These are phyloP conservation scores for Microtus richardsoni DNA, from an alignment of 2,113 vertebrate genomes.

Conservation along the genomic window DNA sequence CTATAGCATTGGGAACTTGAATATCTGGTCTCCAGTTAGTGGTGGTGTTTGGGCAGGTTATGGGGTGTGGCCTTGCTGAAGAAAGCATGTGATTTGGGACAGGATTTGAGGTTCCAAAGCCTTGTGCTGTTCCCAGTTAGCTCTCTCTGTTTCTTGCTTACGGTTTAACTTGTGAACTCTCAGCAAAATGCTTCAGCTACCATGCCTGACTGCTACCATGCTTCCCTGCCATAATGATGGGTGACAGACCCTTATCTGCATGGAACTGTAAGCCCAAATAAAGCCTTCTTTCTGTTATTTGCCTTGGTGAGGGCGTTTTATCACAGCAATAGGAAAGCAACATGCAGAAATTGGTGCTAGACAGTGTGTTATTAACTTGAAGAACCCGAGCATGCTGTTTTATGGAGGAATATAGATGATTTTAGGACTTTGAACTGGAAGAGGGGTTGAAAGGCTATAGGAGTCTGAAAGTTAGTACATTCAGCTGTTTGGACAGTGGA, in stretches of 20 bases:
- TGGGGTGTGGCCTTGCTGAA: background rate
- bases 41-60: background rate
- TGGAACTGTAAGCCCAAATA: background rate
- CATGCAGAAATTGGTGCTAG: background rate
- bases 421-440: background rate
- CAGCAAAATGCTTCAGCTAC: background rate
- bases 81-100: background rate
- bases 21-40: background rate
- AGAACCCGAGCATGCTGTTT: background rate
- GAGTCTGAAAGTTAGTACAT: background rate
- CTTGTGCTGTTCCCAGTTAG: too few species aligned
- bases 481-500: background rate
- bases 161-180: background rate
- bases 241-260: background rate
- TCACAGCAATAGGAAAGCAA: background rate
- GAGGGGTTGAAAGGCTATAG: background rate
- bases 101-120: too few species aligned
- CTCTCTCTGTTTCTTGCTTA: background rate
- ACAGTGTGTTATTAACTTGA: background rate
- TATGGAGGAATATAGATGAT: background rate
- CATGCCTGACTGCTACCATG: background rate
- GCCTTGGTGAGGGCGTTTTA: background rate
- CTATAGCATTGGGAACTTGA: background rate
- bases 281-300: background rate
- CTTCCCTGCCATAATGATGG: too few species aligned